Conservation (phyloP, 2,888 invertebrate species). For the Neelides folsomi region DNA sequence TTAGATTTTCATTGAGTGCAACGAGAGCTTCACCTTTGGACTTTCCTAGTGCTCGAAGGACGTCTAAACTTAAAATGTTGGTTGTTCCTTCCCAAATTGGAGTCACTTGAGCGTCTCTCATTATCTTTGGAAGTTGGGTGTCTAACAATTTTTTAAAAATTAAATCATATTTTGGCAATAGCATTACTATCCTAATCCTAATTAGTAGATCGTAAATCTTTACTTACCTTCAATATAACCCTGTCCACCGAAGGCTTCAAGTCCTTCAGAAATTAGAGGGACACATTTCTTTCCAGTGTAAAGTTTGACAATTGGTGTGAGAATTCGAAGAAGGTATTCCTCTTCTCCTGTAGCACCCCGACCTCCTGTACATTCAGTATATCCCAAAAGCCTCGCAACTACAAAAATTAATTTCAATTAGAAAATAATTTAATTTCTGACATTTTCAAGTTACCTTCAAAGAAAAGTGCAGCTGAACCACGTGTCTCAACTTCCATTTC, state of each 20-base stretch:
- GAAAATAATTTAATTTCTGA: neutral
- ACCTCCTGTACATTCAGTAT: slow-evolving; percentile 35
- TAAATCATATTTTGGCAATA: neutral
- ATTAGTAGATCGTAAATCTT: neutral
- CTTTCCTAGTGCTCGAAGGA: slow-evolving; percentile 42
- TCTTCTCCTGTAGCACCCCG: slow-evolving; percentile 36
- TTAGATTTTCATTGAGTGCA: slow-evolving; percentile 36
- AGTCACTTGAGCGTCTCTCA: slow-evolving; percentile 36
- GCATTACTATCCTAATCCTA: neutral
- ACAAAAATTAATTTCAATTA: neutral
- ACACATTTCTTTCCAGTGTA: slow-evolving; percentile 45
- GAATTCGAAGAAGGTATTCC: slow-evolving; percentile 39
- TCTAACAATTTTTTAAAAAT: neutral
- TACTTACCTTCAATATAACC: slow-evolving; percentile 48
- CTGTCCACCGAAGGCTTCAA: slow-evolving; percentile 46
- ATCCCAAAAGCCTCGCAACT: slow-evolving; percentile 38
- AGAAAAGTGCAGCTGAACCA: slow-evolving; percentile 39
- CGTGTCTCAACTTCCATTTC: slow-evolving; percentile 43
- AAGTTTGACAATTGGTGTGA: slow-evolving; percentile 44
- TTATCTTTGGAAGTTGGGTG: neutral
- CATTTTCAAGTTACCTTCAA: slow-evolving; percentile 36
- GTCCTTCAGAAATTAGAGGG: slow-evolving; percentile 42
- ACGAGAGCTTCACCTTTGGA: slow-evolving; percentile 38
- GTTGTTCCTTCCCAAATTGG: slow-evolving; percentile 50
- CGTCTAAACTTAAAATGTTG: slow-evolving; percentile 44